These are phyloP conservation scores for Pangasianodon gigas DNA, from an alignment of 2,113 vertebrate genomes.

Conservation along the genomic window DNA sequence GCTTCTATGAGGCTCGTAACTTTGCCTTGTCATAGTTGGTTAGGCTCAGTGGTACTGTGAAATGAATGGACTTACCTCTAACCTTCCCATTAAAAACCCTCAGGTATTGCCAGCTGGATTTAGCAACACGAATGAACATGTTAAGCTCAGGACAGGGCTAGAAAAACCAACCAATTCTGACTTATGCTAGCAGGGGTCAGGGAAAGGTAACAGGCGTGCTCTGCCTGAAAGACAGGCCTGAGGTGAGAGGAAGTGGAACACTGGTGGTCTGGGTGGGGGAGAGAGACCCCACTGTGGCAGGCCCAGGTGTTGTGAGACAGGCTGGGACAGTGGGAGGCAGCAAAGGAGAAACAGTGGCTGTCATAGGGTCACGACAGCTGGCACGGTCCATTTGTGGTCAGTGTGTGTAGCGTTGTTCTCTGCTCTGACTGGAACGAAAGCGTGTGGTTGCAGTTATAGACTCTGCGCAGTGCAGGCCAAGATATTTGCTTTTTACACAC, in stretches of 20 bases:
- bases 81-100: constrained; percentile 39
- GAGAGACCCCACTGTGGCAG: constrained; percentile 3
- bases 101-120: constrained; percentile 29
- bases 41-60: constrained; percentile 39
- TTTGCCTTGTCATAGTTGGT: constrained; percentile 49
- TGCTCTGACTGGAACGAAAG: constrained; percentile 58
- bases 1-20: constrained; percentile 43
- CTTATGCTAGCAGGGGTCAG: constrained; percentile 36
- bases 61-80: constrained; percentile 42
- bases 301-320: constrained; percentile 34
- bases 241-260: constrained; percentile 28
- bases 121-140: constrained; percentile 16
- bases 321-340: constrained; percentile 43
- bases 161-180: constrained; percentile 6
- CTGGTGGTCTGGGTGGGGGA: constrained; percentile 25
- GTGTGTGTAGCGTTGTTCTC: constrained; percentile 52
- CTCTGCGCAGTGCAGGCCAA: constrained; percentile 26
- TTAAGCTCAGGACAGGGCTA: constrained; percentile 24
- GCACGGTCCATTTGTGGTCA: constrained; percentile 59
- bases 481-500: constrained; percentile 41
- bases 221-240: constrained; percentile 1
- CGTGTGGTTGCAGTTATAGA: constrained; percentile 56
- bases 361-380: constrained; percentile 1
- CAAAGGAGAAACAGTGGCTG: constrained; percentile 51
- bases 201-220: constrained; percentile 42